Evolutionary conservation across 2,113 vertebrate genomes (phyloP).

Genomic region (Sander lucioperca): DNA sequence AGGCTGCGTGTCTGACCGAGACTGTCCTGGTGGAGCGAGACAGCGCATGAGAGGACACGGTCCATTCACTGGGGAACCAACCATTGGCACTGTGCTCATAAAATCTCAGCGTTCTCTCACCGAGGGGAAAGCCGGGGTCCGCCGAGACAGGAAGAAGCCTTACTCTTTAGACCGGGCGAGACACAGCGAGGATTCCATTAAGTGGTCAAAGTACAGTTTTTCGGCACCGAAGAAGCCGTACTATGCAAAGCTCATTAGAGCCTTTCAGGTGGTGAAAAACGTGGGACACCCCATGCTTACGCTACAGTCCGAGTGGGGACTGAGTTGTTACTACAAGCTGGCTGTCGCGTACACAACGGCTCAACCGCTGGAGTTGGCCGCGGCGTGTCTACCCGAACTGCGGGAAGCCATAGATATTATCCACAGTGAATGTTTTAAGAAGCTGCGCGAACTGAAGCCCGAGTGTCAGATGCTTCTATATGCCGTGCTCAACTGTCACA

Average conservation of each 20-base stretch:
- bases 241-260: neutral
- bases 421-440: neutral
- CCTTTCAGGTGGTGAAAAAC: neutral
- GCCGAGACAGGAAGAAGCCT: too few relatives aligned
- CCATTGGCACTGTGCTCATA: too few relatives aligned
- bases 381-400: neutral
- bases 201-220: too few relatives aligned
- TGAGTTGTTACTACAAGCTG: slow-evolving; percentile 3
- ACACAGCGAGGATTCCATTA: too few relatives aligned
- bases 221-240: too few relatives aligned
- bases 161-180: too few relatives aligned
- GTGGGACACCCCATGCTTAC: neutral
- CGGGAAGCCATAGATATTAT: neutral
- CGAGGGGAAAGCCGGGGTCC: too few relatives aligned
- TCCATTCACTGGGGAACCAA: too few relatives aligned
- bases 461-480: neutral
- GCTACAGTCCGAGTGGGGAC: neutral
- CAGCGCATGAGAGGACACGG: too few relatives aligned
- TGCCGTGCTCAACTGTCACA: neutral
- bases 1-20: too few relatives aligned
- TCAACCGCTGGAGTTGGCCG: neutral
- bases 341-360: neutral
- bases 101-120: too few relatives aligned
- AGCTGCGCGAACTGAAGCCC: neutral
- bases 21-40: too few relatives aligned